Evolutionary conservation across 1,140 invertebrate genomes (phyloP).

Genomic region (Trichoplusia ni): DNA sequence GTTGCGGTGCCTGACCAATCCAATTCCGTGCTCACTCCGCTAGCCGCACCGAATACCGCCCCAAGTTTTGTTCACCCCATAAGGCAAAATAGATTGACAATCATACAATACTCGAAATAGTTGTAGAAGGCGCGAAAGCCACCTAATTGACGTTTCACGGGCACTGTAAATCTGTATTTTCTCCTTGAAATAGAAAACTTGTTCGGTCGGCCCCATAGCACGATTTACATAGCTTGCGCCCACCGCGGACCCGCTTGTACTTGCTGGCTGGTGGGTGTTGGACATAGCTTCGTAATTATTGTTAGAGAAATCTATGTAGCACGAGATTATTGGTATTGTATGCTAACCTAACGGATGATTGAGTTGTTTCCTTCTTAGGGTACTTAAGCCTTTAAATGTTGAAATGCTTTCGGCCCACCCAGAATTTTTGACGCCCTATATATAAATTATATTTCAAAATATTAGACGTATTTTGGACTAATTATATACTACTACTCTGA

Average conservation of each 20-base stretch:
- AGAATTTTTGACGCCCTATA: too few species aligned
- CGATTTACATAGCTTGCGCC: slow-evolving; percentile 33
- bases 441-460: too few species aligned
- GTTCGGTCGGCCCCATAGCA: slow-evolving; percentile 29
- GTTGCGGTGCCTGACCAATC: background rate
- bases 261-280: background rate
- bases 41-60: slow-evolving; percentile 12
- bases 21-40: background rate
- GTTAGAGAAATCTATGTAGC: slow-evolving; percentile 30
- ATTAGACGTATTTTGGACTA: too few species aligned
- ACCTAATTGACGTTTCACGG: slow-evolving; percentile 35
- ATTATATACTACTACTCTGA: too few species aligned
- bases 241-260: slow-evolving; percentile 4
- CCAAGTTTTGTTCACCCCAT: slow-evolving; percentile 18
- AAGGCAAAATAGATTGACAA: slow-evolving; percentile 28
- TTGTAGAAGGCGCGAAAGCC: slow-evolving; percentile 34
- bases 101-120: slow-evolving; percentile 33
- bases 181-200: slow-evolving; percentile 35
- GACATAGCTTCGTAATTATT: slow-evolving; percentile 29
- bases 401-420: too few species aligned
- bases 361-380: too few species aligned
- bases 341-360: slow-evolving; percentile 12
- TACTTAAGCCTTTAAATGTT: too few species aligned
- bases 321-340: slow-evolving; percentile 21
- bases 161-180: slow-evolving; percentile 34